Base-by-base conservation (phyloP, 2,113 vertebrate genomes). In the Ovis canadensis region DNA sequence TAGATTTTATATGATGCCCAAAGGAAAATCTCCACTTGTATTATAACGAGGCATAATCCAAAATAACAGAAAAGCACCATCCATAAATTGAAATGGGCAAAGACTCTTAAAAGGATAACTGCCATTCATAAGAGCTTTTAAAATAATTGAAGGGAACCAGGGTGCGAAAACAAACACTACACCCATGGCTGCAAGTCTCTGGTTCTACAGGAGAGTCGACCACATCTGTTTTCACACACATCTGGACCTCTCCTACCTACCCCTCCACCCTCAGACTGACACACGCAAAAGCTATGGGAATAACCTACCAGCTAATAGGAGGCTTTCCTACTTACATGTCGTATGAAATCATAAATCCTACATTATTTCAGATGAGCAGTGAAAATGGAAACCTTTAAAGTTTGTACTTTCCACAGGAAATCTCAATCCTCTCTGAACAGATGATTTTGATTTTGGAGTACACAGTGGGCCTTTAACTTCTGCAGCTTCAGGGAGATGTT, bases 371-470 rank as follows among this genome's bases (percentile, higher is more conserved):
- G 96, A 98, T 96, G 97, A 97, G 59, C 77, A 94, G 94, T 85
- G 78, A 88, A 97, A 97, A 94, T 96, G 87, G 88, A 98, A 98
- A 98, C 45, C 97, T 98, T 98, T 95, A 92, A 96, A 90, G 96
- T 93, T 85, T 95, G 92, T 97, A 71, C 98, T 98, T 98, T 97
- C 96, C 96, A 97, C 97, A 97, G 97, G 98, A 98, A 98, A 67
- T 96, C 87, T 96, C 96, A 74, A 52, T 85, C 74, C 80, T 90
- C 87, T 67, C 59, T 54, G 57, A 95, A 90, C 98, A 98, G 97
- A 98, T 97, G 98, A 98, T 97, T 98, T 97, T 96, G 89, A 98
- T 98, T 98, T 98, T 74, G 93, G 92, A 97, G 96, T 95, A 95
- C 96, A 86, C 96, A 88, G 95, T 94, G 97, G 96, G 96, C 94